phyloP scores from a whole-genome alignment of 30 jellyfish, hydroid and myxozoan species.

The Phacellophora camtschatica region DNA sequence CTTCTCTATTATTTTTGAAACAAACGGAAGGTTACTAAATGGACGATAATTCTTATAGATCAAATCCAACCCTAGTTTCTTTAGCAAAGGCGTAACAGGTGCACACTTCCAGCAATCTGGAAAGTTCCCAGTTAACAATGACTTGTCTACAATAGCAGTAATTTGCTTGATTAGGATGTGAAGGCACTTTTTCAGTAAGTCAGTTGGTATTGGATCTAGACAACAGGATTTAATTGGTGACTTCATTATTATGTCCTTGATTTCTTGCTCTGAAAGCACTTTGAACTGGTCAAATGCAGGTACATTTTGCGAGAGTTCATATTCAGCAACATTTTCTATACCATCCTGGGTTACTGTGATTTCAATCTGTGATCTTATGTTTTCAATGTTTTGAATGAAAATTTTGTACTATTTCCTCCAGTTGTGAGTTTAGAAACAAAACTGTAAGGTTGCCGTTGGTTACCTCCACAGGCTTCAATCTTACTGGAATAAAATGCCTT shows the following conservation, averaged over 20 bases:
- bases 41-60: neutral
- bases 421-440: too few species aligned
- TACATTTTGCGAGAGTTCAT: neutral
- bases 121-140: neutral
- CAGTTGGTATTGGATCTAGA: too few species aligned
- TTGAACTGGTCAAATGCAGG: conserved; percentile 15
- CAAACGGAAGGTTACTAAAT: neutral
- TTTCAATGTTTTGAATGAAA: neutral
- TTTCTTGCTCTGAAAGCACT: conserved; percentile 1
- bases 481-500: too few species aligned
- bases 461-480: too few species aligned
- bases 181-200: too few species aligned
- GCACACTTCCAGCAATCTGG: neutral
- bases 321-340: conserved; percentile 5
- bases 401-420: neutral
- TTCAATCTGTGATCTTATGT: neutral
- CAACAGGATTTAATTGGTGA: conserved; percentile 18
- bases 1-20: too few species aligned
- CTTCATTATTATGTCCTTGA: conserved; percentile 13
- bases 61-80: neutral
- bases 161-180: neutral
- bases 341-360: conserved; percentile 19
- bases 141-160: neutral
- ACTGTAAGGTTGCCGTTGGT: too few species aligned
- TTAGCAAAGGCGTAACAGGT: neutral